Evolutionary conservation across 1,140 invertebrate genomes (phyloP).

Genomic region (Paraescarpia echinospica): DNA sequence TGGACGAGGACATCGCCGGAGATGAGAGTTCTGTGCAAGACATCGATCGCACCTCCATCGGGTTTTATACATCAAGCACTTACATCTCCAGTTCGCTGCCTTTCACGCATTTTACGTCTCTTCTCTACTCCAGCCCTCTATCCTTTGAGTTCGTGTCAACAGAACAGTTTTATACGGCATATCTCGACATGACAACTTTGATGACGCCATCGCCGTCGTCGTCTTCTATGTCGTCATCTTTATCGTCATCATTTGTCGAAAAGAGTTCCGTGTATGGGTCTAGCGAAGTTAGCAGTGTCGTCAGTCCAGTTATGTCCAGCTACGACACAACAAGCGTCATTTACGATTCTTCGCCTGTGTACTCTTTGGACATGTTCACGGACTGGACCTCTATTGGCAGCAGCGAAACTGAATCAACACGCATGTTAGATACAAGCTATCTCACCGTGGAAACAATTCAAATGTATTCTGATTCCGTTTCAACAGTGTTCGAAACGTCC

Average conservation of each 20-base stretch:
- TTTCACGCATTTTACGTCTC: neutral
- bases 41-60: neutral
- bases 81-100: neutral
- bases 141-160: neutral
- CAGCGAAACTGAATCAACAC: neutral
- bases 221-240: neutral
- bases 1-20: slow-evolving; percentile 28
- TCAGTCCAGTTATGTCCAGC: neutral
- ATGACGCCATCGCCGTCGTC: neutral
- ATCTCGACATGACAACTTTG: neutral
- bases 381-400: neutral
- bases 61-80: neutral
- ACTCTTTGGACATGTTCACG: neutral
- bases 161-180: neutral
- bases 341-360: neutral
- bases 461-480: neutral
- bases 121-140: neutral
- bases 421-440: neutral
- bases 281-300: neutral
- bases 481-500: neutral
- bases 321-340: neutral
- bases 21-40: neutral
- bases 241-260: neutral
- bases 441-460: neutral
- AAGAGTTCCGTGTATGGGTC: neutral